These are phyloP conservation scores for Meles meles DNA, from an alignment of 2,113 vertebrate genomes.

Conservation along the genomic window DNA sequence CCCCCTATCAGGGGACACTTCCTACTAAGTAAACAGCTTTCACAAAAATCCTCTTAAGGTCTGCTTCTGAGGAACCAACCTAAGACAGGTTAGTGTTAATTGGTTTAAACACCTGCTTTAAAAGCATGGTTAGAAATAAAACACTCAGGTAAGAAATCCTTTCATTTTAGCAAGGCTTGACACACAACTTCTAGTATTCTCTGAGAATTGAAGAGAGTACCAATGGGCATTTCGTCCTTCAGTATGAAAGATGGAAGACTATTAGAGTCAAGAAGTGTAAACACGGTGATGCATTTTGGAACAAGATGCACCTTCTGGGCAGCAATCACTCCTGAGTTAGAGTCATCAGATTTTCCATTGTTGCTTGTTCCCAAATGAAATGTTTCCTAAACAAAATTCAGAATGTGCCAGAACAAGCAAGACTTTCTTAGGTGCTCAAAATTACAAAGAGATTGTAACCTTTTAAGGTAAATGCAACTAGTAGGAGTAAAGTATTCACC, in stretches of 20 bases:
- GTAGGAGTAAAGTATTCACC: not conserved
- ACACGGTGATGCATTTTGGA: not conserved
- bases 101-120: not conserved
- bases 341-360: constrained; percentile 8
- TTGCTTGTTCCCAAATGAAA: constrained; percentile 39
- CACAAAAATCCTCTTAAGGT: not conserved
- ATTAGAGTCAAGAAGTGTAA: constrained; percentile 14
- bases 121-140: constrained; percentile 27
- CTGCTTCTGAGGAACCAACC: not conserved
- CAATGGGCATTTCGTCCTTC: constrained; percentile 1
- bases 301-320: constrained; percentile 44
- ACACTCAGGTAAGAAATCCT: not conserved
- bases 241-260: constrained; percentile 5
- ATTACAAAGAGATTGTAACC: not conserved
- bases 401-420: constrained; percentile 27
- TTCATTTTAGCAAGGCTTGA: not conserved
- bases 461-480: constrained; percentile 34
- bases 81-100: not conserved
- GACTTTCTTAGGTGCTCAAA: not conserved
- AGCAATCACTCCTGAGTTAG: constrained; percentile 17
- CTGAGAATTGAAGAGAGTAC: not conserved
- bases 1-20: not conserved
- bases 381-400: constrained; percentile 61
- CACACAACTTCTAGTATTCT: not conserved
- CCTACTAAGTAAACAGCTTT: not conserved